These are phyloP conservation scores for Drosophila neoperkinsi DNA, from an alignment of 2,888 invertebrate species.

Conservation along the genomic window DNA sequence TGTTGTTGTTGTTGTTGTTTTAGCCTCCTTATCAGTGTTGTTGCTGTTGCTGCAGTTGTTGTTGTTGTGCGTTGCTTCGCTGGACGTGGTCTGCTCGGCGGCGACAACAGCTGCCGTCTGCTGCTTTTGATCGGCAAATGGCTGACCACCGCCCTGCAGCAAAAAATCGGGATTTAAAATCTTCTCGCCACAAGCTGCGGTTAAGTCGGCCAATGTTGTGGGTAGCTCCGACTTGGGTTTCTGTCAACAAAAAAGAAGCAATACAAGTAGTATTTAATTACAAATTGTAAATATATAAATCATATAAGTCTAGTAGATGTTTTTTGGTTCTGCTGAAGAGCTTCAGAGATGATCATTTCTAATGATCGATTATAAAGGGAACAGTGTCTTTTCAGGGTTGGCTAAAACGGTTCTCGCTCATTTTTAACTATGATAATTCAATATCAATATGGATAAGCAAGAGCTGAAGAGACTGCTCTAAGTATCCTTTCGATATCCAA, in stretches of 20 bases:
- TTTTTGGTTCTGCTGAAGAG: too few relatives aligned
- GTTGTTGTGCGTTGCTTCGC: slow-evolving; percentile 42
- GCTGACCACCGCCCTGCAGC: slow-evolving; percentile 90
- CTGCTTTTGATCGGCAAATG: slow-evolving; percentile 87
- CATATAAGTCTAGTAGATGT: not conserved
- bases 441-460: not conserved
- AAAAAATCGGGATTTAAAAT: slow-evolving; percentile 92
- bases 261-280: not conserved
- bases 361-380: not conserved
- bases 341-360: not conserved
- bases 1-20: slow-evolving; percentile 42
- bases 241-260: slow-evolving; percentile 22
- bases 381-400: not conserved
- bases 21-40: slow-evolving; percentile 67
- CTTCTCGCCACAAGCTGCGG: slow-evolving; percentile 92
- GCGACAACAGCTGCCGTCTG: slow-evolving; percentile 31
- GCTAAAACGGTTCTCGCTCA: not conserved
- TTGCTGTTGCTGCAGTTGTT: slow-evolving; percentile 38
- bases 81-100: slow-evolving; percentile 21
- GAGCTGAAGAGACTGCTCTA: not conserved
- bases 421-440: not conserved
- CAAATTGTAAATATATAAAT: not conserved
- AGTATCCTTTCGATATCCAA: not conserved
- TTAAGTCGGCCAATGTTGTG: slow-evolving; percentile 89
- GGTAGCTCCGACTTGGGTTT: slow-evolving; percentile 85